These are phyloP conservation scores for Cricetomys ansorgei DNA, from an alignment of 2,113 vertebrate genomes.

Conservation along the genomic window DNA sequence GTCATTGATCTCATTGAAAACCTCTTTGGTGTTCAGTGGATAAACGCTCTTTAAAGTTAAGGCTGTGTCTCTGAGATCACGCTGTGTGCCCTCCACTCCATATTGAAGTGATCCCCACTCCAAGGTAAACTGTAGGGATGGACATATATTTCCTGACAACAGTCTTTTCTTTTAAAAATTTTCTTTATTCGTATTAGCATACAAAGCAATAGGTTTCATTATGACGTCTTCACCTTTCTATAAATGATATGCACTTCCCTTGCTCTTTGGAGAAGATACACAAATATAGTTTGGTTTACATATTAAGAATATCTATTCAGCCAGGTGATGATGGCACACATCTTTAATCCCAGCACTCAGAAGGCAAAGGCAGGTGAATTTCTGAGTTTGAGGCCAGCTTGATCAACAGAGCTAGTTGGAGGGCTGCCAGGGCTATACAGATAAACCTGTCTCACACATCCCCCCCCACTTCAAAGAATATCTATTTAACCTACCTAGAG, in stretches of 20 bases:
- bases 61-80: background rate
- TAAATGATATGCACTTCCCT: conserved; percentile 9
- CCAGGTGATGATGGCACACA: too few species aligned
- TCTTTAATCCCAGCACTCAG: too few species aligned
- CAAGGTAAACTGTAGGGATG: conserved; percentile 12
- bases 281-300: conserved; percentile 21
- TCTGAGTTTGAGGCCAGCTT: too few species aligned
- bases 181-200: background rate
- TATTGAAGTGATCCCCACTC: background rate
- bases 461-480: too few species aligned
- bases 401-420: too few species aligned
- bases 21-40: background rate
- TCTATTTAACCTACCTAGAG: background rate
- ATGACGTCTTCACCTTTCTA: conserved; percentile 5
- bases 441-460: too few species aligned
- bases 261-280: conserved; percentile 13
- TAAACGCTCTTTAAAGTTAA: conserved; percentile 34
- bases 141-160: background rate
- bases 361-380: too few species aligned
- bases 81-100: background rate
- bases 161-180: background rate
- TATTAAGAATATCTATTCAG: background rate
- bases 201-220: background rate
- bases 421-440: too few species aligned
- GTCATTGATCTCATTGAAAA: background rate